Evolutionary conservation across 2,888 invertebrate genomes (phyloP), one percentile per base, ranked within the genome.

Genomic region (Exephanes ischioxanthus): DNA sequence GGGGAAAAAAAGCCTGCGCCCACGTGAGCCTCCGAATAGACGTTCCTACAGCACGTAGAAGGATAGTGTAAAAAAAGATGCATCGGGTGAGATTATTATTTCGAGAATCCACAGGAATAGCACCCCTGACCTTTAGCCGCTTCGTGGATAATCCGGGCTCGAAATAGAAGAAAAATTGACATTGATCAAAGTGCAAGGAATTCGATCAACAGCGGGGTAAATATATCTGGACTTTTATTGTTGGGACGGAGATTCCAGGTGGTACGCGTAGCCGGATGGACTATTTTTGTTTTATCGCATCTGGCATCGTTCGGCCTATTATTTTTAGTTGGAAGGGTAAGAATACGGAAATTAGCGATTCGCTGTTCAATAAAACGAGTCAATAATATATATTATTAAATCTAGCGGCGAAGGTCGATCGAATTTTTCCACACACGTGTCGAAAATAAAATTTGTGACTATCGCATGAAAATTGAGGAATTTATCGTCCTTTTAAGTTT

Each of bases 11-110:
- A 55, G 19, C 16, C 41, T 22, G 70, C 75, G 41, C 76, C 70
- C 76, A 76, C 80, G 71, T 77, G 7, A 41, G 26, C 37, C 37
- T 51, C 37, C 61, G 84, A 80, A 80, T 68, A 77, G 77, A 80
- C 45, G 48, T 33, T 71, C 80, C 68, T 19, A 26, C 53, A 67
- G 30, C 48, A 71, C 71, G 71, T 51, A 41, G 75, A 63, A 45
- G 37, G 33, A 26, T 48, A 72, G 30, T 72, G 33, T 37, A 55
- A 53, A 53, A 79, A 78, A 61, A 58, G 30, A 63, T 63, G 79
- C 71, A 79, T 71, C 71, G 58, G 63, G 30, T n/a, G 30, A 51
- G 63, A 22, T 71, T 70, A 71, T 79, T 80, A 72, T 80, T 55
- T 73, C 45, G 41, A 66, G 71, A 55, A 41, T 72, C 30, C n/a